Evolutionary conservation across 2,113 vertebrate species (phyloP).

Genomic region (Embiotoca jacksoni): DNA sequence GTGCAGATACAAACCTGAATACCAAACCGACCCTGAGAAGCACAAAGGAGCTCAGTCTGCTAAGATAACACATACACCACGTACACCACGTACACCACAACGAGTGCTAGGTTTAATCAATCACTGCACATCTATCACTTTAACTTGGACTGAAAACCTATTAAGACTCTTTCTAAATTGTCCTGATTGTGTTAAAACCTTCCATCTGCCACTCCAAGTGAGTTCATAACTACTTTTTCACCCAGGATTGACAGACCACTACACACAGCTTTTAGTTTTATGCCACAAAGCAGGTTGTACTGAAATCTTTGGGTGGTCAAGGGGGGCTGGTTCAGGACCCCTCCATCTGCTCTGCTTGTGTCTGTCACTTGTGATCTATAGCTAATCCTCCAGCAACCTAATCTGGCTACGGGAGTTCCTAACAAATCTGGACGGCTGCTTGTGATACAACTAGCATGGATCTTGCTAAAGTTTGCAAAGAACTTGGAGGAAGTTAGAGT

Average conservation of each 20-base stretch:
- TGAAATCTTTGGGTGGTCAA: not conserved
- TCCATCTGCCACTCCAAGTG: not conserved
- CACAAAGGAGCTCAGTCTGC: too few relatives aligned
- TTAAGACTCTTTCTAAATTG: too few relatives aligned
- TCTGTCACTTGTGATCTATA: conserved; percentile 9
- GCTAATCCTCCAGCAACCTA: conserved; percentile 60
- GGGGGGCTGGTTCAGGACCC: not conserved
- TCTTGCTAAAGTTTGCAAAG: not conserved
- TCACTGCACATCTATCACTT: not conserved
- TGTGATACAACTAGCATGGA: not conserved
- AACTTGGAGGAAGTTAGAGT: not conserved
- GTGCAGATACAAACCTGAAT: not conserved
- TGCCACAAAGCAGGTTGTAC: not conserved
- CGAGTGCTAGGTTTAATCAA: not conserved
- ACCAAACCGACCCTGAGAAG: not conserved
- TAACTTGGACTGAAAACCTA: not conserved
- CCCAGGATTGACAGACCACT: too few relatives aligned
- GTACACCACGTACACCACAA: too few relatives aligned
- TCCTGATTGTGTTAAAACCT: too few relatives aligned
- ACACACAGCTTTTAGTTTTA: too few relatives aligned
- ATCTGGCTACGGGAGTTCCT: conserved; percentile 45
- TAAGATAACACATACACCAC: too few relatives aligned
- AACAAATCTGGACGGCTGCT: conserved; percentile 1
- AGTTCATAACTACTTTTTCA: too few relatives aligned
- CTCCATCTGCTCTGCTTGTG: conserved; percentile 61